phyloP scores from a whole-genome alignment of 2,888 invertebrate genomes.

The Hipparchia semele region DNA sequence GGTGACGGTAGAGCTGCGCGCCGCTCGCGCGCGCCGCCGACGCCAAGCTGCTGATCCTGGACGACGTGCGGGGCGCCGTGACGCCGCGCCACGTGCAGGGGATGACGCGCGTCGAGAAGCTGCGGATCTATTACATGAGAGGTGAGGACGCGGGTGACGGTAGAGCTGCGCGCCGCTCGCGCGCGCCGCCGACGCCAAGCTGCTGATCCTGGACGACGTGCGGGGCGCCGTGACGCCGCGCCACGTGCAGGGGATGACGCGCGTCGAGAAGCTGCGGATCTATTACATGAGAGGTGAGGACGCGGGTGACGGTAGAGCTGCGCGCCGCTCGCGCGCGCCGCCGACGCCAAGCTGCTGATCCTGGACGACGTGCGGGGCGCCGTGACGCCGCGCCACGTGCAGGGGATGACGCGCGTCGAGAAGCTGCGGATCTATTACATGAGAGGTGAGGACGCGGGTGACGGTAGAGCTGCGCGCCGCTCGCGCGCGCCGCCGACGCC shows the following conservation, averaged over 20 bases:
- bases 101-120: neutral
- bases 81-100: neutral
- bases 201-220: constrained; percentile 5
- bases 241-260: constrained; percentile 3
- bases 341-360: neutral
- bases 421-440: neutral
- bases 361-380: constrained; percentile 1
- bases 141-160: neutral
- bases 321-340: neutral
- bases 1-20: neutral
- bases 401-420: neutral
- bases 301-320: neutral
- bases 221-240: neutral
- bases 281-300: constrained; percentile 8
- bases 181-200: neutral
- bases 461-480: neutral
- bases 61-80: neutral
- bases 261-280: neutral
- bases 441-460: neutral
- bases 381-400: neutral
- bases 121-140: neutral
- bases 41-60: constrained; percentile 1
- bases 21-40: neutral
- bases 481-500: neutral
- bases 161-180: neutral